A percentile compares a stretch with the other conserved stretches of the same genome.
Conservation (phyloP, 2,888 invertebrate genomes). For the Pterostichus madidus region DNA sequence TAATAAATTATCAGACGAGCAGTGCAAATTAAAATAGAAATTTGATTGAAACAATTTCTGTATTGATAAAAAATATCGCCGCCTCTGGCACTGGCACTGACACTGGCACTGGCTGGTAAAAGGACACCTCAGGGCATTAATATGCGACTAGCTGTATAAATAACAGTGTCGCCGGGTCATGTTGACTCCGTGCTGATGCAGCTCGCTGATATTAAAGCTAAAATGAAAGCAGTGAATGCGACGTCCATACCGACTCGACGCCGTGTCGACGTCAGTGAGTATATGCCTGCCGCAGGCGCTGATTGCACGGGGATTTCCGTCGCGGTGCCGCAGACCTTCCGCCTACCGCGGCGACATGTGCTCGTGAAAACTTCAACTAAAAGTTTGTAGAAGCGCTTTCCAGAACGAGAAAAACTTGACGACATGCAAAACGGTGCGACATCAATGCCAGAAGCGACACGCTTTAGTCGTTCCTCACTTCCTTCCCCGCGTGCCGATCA, state of each 20-base stretch:
- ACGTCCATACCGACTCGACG: background rate
- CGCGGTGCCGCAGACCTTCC: constrained; percentile 50
- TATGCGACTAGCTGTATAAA: constrained; percentile 43
- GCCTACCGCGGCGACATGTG: constrained; percentile 62
- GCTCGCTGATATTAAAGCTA: constrained; percentile 27
- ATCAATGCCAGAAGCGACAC: constrained; percentile 63
- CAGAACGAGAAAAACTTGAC: constrained; percentile 64
- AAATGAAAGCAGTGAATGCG: constrained; percentile 27
- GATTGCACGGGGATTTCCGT: constrained; percentile 63
- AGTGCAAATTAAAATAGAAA: too few relatives aligned
- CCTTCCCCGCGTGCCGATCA: constrained; percentile 10
- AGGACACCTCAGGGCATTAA: constrained; percentile 29
- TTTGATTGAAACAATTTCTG: too few relatives aligned
- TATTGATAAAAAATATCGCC: too few relatives aligned
- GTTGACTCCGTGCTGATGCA: constrained; percentile 22
- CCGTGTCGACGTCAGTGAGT: background rate
- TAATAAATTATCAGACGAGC: too few relatives aligned
- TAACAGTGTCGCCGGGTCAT: constrained; percentile 33
- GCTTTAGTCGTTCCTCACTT: constrained; percentile 10
- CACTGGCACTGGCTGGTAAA: too few relatives aligned
- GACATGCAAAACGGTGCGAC: constrained; percentile 65
- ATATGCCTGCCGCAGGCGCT: constrained; percentile 15
- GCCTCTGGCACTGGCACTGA: too few relatives aligned
- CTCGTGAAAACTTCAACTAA: constrained; percentile 62
- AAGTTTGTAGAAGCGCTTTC: constrained; percentile 63